Percentiles rank a stretch among this genome's conserved stretches.
These are phyloP conservation scores for Dioctria linearis DNA, from an alignment of 2,888 invertebrate genomes.

Conservation along the genomic window DNA sequence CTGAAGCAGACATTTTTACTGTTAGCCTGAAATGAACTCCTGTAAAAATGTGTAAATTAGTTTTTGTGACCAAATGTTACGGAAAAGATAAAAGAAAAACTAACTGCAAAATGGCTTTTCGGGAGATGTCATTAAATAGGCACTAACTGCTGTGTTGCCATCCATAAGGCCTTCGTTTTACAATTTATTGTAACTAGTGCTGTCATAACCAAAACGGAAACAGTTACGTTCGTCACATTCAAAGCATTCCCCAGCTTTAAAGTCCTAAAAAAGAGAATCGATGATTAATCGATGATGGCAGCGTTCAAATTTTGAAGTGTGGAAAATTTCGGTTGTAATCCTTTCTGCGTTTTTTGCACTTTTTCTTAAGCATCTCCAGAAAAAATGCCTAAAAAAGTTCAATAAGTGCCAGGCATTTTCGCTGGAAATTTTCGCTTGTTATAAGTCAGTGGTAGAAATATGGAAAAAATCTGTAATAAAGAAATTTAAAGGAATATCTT, in stretches of 20 bases:
- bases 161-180: conserved; percentile 71
- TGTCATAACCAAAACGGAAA: conserved; percentile 80
- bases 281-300: no score
- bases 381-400: no score
- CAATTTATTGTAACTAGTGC: conserved; percentile 74
- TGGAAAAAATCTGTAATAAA: no score
- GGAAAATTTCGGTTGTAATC: no score
- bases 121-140: conserved; percentile 82
- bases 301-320: no score
- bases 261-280: conserved; percentile 71
- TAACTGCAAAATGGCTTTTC: conserved; percentile 84
- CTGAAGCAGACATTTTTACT: conserved; percentile 81
- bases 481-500: no score
- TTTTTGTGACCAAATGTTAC: neutral
- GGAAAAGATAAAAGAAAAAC: conserved; percentile 63
- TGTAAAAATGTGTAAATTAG: conserved; percentile 68
- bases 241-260: conserved; percentile 80
- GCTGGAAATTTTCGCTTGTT: no score
- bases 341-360: no score
- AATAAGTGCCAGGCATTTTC: no score
- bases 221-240: conserved; percentile 80
- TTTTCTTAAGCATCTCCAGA: no score
- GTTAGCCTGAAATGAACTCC: conserved; percentile 85
- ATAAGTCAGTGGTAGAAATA: no score
- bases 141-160: conserved; percentile 73